These are phyloP conservation scores for Agonopterix alstromeriana DNA, from an alignment of 2,888 invertebrate genomes.

Conservation along the genomic window DNA sequence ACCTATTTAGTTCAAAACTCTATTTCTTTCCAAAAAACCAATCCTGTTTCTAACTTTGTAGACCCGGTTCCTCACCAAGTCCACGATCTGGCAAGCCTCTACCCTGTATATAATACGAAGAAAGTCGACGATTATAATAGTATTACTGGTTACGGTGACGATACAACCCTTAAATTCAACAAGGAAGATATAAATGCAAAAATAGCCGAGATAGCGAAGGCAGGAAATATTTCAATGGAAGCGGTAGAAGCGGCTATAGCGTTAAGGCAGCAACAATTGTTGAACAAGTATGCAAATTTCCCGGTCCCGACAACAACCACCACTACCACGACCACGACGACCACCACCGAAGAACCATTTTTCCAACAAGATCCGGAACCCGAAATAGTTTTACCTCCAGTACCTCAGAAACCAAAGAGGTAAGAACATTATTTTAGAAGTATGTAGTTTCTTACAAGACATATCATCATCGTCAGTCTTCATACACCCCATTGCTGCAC, in stretches of 20 bases:
- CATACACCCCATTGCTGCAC: no score
- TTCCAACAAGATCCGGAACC: constrained; percentile 58
- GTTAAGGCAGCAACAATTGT: constrained; percentile 81
- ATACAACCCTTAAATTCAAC: constrained; percentile 52
- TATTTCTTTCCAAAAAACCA: constrained; percentile 42
- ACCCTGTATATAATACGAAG: constrained; percentile 57
- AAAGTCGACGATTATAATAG: constrained; percentile 68
- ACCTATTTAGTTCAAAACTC: constrained; percentile 35
- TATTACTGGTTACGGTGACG: constrained; percentile 66
- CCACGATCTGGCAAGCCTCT: constrained; percentile 50
- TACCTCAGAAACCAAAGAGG: constrained; percentile 59
- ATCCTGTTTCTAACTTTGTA: constrained; percentile 70
- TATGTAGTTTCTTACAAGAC: neutral
- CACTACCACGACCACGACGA: constrained; percentile 58
- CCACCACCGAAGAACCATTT: constrained; percentile 34
- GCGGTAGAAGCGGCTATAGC: constrained; percentile 86
- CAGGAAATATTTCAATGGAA: constrained; percentile 87
- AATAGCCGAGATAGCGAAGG: constrained; percentile 77
- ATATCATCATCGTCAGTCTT: no score
- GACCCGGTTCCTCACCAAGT: constrained; percentile 68
- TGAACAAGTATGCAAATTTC: constrained; percentile 75
- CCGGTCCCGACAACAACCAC: constrained; percentile 65
- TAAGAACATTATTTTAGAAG: constrained; percentile 12
- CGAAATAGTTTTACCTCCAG: constrained; percentile 45
- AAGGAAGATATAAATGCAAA: constrained; percentile 66